These are phyloP conservation scores for Nemurella pictetii DNA, from an alignment of 2,888 invertebrate species.

Conservation along the genomic window DNA sequence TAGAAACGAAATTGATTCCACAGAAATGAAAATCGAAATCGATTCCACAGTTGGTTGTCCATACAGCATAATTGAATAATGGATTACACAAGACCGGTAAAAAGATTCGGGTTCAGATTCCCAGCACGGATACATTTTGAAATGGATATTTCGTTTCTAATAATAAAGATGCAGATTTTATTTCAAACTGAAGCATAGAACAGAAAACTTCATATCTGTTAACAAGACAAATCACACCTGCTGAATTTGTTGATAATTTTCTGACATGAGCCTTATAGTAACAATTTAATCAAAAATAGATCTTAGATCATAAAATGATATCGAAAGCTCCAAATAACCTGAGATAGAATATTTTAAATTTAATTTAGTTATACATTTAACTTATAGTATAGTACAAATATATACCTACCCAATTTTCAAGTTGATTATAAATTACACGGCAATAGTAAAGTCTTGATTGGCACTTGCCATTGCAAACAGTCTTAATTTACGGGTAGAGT, in stretches of 20 bases:
- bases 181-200: neutral
- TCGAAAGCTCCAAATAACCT: neutral
- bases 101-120: too few relatives aligned
- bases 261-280: neutral
- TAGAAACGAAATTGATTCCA: too few relatives aligned
- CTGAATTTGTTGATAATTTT: neutral
- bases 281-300: neutral
- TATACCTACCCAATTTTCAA: neutral
- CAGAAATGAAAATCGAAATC: too few relatives aligned
- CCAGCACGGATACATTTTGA: too few relatives aligned
- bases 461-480: conserved; percentile 32
- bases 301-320: neutral
- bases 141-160: too few relatives aligned
- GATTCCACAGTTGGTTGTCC: too few relatives aligned
- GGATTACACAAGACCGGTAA: too few relatives aligned
- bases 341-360: neutral
- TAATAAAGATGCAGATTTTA: too few relatives aligned
- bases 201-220: too few relatives aligned
- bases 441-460: conserved; percentile 53
- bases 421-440: conserved; percentile 49
- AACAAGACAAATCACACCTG: too few relatives aligned
- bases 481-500: conserved; percentile 41
- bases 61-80: too few relatives aligned
- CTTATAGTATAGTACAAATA: neutral
- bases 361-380: neutral